Conservation (phyloP, 1,140 invertebrate species). For the Aricia agestis region DNA sequence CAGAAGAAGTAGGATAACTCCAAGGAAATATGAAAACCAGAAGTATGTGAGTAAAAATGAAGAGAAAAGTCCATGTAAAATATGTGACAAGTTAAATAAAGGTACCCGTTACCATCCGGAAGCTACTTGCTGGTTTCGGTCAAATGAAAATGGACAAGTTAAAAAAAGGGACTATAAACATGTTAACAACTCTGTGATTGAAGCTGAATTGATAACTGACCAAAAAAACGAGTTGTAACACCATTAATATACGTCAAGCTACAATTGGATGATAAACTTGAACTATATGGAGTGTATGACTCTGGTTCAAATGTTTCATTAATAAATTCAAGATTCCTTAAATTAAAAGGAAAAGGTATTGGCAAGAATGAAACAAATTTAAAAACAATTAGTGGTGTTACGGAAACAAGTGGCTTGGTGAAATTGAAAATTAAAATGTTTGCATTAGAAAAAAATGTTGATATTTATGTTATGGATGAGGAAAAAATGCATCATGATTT, state of each 20-base stretch:
- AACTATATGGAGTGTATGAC: slow-evolving; percentile 2
- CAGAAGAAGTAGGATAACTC: neutral
- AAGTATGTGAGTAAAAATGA: neutral
- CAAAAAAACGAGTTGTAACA: neutral
- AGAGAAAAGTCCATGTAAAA: neutral
- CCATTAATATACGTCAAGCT: neutral
- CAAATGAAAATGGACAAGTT: neutral
- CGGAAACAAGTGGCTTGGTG: neutral
- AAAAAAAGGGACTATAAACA: neutral
- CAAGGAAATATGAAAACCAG: neutral
- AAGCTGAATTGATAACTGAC: neutral
- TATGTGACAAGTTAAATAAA: neutral
- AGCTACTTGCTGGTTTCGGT: neutral
- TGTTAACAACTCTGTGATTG: neutral
- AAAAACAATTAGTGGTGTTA: neutral
- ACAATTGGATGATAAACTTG: neutral
- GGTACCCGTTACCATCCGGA: neutral
- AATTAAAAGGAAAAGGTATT: neutral
- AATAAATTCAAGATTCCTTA: neutral
- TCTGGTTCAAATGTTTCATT: slow-evolving; percentile 2
- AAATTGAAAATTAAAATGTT: neutral
- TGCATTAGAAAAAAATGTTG: neutral
- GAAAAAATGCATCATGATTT: neutral
- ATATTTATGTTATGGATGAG: neutral
- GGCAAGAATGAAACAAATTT: neutral